A percentile compares a stretch with the other conserved stretches of the same genome.
Evolutionary conservation across 2,888 invertebrate genomes (phyloP).

Genomic region (Matsumyia berberina): DNA sequence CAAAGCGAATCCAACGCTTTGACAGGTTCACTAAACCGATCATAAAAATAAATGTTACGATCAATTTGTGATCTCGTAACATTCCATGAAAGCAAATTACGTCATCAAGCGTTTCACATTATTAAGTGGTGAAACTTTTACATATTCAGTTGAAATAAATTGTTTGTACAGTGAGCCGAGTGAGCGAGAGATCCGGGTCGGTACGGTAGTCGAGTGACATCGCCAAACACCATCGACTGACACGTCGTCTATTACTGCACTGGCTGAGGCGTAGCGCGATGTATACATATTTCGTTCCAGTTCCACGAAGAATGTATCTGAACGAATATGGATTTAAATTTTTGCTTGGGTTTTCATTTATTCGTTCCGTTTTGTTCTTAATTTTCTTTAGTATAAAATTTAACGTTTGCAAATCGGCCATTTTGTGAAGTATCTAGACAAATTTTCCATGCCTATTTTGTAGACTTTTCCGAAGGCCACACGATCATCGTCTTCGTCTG

Average conservation of each 20-base stretch:
- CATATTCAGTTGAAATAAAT: conserved; percentile 9
- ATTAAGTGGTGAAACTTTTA: conserved; percentile 35
- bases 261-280: not conserved
- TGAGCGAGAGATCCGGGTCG: conserved; percentile 12
- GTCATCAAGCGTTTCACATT: conserved; percentile 36
- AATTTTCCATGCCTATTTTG: too few species aligned
- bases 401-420: conserved; percentile 4
- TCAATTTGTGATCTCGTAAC: conserved; percentile 26
- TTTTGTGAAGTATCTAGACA: conserved; percentile 15
- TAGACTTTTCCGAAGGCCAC: not conserved
- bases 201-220: not conserved
- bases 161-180: not conserved
- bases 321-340: conserved; percentile 12
- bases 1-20: not conserved
- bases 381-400: conserved; percentile 3
- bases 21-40: not conserved
- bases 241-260: conserved; percentile 3
- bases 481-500: not conserved
- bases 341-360: conserved; percentile 5
- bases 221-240: not conserved
- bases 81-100: conserved; percentile 28
- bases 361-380: conserved; percentile 1
- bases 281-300: not conserved
- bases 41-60: not conserved
- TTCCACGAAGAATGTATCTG: not conserved